Conservation (phyloP, 1,140 invertebrate species). For the Lordiphosa collinella region DNA sequence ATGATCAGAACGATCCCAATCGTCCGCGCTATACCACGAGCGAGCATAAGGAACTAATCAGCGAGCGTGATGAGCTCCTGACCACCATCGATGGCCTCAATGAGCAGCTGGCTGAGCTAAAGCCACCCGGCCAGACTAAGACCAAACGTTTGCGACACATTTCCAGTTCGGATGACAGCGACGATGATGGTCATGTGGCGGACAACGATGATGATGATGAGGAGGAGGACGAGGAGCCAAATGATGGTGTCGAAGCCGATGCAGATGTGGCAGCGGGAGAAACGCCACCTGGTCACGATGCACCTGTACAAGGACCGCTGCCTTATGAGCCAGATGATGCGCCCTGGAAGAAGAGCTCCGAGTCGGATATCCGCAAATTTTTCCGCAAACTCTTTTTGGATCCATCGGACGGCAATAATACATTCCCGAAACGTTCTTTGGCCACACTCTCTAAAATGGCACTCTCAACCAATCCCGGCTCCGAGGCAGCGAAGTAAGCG, state of each 20-base stretch:
- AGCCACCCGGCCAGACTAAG: conserved; percentile 44
- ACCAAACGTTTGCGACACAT: conserved; percentile 46
- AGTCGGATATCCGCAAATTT: conserved; percentile 95
- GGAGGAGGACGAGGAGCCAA: conserved; percentile 33
- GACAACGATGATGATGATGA: conserved; percentile 45
- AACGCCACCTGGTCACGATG: conserved; percentile 83
- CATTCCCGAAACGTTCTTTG: conserved; percentile 85
- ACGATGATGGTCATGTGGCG: conserved; percentile 47
- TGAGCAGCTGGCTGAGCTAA: conserved; percentile 66
- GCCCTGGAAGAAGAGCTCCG: conserved; percentile 89
- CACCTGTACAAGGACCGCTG: conserved; percentile 96
- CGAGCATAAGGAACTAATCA: conserved; percentile 85
- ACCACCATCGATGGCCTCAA: conserved; percentile 72
- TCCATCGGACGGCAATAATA: conserved; percentile 83
- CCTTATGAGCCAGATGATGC: conserved; percentile 98
- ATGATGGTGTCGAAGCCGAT: conserved; percentile 52
- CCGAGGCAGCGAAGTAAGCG: conserved; percentile 64
- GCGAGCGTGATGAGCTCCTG: conserved; percentile 78
- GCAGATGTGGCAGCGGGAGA: conserved; percentile 37
- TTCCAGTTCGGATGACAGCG: conserved; percentile 68
- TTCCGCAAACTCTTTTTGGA: conserved; percentile 87
- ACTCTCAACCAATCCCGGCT: conserved; percentile 81
- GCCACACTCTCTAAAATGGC: conserved; percentile 87
- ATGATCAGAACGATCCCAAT: conserved; percentile 89
- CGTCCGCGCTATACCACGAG: conserved; percentile 93